Evolutionary conservation across 2,888 invertebrate species (phyloP).

Genomic region (Mystacides longicornis): DNA sequence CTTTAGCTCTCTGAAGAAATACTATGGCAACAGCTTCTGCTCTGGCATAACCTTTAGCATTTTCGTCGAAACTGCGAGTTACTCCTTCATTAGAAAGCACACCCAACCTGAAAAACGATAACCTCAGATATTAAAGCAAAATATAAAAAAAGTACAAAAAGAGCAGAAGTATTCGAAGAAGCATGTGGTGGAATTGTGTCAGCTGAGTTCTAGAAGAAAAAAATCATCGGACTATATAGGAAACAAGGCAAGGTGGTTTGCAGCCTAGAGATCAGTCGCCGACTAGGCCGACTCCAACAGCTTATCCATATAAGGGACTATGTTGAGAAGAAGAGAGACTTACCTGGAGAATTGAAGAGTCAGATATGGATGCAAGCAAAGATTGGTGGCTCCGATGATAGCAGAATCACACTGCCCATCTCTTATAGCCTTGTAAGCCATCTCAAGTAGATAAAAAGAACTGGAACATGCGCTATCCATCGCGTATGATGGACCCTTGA

Average conservation of each 20-base stretch:
- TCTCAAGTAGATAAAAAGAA: slow-evolving; percentile 78
- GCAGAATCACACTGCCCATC: slow-evolving; percentile 85
- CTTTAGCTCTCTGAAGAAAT: slow-evolving; percentile 65
- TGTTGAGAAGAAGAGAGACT: too few species aligned
- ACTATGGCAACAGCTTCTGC: slow-evolving; percentile 70
- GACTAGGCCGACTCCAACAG: too few species aligned
- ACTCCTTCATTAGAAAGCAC: slow-evolving; percentile 77
- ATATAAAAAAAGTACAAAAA: too few species aligned
- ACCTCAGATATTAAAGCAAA: too few species aligned
- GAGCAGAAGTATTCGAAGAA: too few species aligned
- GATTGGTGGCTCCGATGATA: slow-evolving; percentile 79
- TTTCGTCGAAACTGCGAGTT: slow-evolving; percentile 86
- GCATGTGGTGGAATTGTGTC: too few species aligned
- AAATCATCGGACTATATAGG: too few species aligned
- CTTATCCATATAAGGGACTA: too few species aligned
- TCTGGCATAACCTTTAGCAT: slow-evolving; percentile 73
- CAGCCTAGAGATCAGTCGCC: too few species aligned
- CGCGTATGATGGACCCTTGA: slow-evolving; percentile 81
- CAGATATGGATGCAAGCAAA: slow-evolving; percentile 80
- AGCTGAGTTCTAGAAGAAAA: too few species aligned
- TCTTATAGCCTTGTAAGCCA: slow-evolving; percentile 71
- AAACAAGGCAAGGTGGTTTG: too few species aligned
- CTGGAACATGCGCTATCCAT: slow-evolving; percentile 95
- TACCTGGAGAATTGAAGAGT: slow-evolving; percentile 79
- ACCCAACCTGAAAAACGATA: slow-evolving; percentile 60